Evolutionary conservation across 2,888 invertebrate species (phyloP).

Genomic region (Linnaemya vulpina): DNA sequence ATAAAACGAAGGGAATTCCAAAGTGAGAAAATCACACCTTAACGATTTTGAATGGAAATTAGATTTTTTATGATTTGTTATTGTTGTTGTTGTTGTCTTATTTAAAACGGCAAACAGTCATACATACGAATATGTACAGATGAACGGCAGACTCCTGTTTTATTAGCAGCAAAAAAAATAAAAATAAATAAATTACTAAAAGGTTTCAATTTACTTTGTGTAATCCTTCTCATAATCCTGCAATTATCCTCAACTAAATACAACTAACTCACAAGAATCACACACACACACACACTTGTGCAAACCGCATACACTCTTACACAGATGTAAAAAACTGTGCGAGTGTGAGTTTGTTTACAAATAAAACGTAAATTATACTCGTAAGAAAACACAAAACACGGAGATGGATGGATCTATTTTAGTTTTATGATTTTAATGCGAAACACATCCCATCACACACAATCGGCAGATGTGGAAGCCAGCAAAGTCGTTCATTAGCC

Average conservation of each 20-base stretch:
- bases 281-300: constrained; percentile 55
- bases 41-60: constrained; percentile 65
- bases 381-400: constrained; percentile 28
- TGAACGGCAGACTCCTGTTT: constrained; percentile 43
- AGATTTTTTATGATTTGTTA: constrained; percentile 40
- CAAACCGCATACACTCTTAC: constrained; percentile 1
- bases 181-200: constrained; percentile 73
- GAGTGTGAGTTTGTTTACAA: background rate
- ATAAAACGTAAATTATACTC: background rate
- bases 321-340: background rate
- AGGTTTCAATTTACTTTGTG: constrained; percentile 70
- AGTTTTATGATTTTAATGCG: constrained; percentile 42
- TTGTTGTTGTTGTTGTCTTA: constrained; percentile 18
- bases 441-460: constrained; percentile 21
- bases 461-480: constrained; percentile 16
- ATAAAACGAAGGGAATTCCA: constrained; percentile 48
- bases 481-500: constrained; percentile 38
- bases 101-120: constrained; percentile 14
- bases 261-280: constrained; percentile 44
- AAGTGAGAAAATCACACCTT: constrained; percentile 71
- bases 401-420: constrained; percentile 23
- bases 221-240: constrained; percentile 73
- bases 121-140: background rate
- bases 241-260: constrained; percentile 76
- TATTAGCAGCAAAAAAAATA: constrained; percentile 58